Conservation (phyloP, 2,797 vertebrate species). For the Hoplostethus atlanticus region DNA sequence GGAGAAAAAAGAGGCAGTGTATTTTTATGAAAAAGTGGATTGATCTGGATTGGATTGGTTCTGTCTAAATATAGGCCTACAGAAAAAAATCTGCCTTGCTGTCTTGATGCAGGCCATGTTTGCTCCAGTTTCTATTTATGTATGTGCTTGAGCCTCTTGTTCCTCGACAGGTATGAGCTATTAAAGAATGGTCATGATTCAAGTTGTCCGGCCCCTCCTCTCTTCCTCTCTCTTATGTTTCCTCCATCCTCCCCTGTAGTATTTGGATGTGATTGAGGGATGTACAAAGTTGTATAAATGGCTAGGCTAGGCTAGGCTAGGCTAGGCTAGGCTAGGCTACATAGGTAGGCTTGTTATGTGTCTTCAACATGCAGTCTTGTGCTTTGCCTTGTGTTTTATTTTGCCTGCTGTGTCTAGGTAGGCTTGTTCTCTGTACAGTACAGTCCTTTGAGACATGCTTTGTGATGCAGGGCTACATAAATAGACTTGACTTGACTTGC, state of each 20-base stretch:
- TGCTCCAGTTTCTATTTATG: constrained; percentile 64
- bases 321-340: too few relatives aligned
- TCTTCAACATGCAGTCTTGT: too few relatives aligned
- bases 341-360: too few relatives aligned
- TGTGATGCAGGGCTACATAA: too few relatives aligned
- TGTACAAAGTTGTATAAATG: not conserved
- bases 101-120: constrained; percentile 42
- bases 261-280: constrained; percentile 38
- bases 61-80: constrained; percentile 67
- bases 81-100: constrained; percentile 18
- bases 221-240: constrained; percentile 6
- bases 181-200: constrained; percentile 63
- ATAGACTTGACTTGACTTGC: not conserved
- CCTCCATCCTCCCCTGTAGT: constrained; percentile 12
- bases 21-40: constrained; percentile 2
- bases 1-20: not conserved
- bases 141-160: constrained; percentile 37
- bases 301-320: too few relatives aligned
- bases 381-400: too few relatives aligned
- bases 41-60: constrained; percentile 38
- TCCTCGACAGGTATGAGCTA: constrained; percentile 65
- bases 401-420: too few relatives aligned
- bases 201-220: constrained; percentile 58
- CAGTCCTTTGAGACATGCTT: too few relatives aligned
- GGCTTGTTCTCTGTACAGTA: too few relatives aligned